These are phyloP conservation scores for Pteruthius melanotis DNA, from an alignment of 2,113 vertebrate species.

Conservation along the genomic window DNA sequence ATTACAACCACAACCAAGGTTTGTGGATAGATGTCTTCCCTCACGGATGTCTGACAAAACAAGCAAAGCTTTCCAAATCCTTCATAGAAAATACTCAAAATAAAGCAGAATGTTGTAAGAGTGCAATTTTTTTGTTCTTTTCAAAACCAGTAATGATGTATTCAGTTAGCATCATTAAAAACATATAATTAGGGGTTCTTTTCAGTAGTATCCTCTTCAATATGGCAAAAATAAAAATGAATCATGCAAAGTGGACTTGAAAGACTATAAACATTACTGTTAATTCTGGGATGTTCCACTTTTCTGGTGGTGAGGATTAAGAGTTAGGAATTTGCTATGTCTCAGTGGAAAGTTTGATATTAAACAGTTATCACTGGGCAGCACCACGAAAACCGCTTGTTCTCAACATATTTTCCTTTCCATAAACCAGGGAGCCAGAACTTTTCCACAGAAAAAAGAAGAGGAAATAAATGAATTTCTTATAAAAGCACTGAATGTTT, in stretches of 20 bases:
- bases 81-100: constrained; percentile 15
- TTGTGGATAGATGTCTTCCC: not conserved
- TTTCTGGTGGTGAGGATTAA: not conserved
- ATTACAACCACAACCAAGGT: not conserved
- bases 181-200: not conserved
- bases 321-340: not conserved
- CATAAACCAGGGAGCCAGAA: not conserved
- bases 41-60: not conserved
- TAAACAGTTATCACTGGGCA: not conserved
- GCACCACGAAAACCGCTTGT: not conserved
- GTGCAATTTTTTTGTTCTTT: not conserved
- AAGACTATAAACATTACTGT: not conserved
- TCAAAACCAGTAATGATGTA: not conserved
- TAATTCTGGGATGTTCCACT: not conserved
- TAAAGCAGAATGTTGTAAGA: not conserved
- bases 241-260: not conserved
- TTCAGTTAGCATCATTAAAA: not conserved
- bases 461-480: constrained; percentile 6
- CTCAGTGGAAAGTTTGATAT: constrained; percentile 1
- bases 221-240: not conserved
- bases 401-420: not conserved
- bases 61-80: not conserved
- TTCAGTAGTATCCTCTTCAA: not conserved
- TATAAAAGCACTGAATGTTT: constrained; percentile 5
- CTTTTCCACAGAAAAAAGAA: constrained; percentile 1